Evolutionary conservation across 2,113 vertebrate species (phyloP).

Genomic region (Aspiorhynchus laticeps): DNA sequence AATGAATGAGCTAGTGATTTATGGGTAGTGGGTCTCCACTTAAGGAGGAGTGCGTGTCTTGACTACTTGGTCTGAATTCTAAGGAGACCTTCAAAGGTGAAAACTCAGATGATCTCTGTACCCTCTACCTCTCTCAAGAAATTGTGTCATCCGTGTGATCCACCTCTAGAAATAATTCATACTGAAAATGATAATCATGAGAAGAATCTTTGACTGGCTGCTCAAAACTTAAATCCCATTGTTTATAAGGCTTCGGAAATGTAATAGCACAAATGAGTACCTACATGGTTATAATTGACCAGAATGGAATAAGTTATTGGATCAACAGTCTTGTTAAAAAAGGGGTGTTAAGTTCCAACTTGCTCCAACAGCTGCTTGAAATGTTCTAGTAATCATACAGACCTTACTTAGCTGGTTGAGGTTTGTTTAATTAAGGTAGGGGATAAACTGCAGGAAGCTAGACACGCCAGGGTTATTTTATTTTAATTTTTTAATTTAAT

Average conservation of each 20-base stretch:
- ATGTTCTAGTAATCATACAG: background rate
- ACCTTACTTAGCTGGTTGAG: background rate
- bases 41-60: slow-evolving; percentile 22
- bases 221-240: background rate
- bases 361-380: background rate
- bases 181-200: background rate
- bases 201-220: background rate
- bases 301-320: background rate
- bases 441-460: background rate
- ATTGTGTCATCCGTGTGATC: background rate
- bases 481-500: background rate
- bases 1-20: slow-evolving; percentile 79
- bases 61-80: slow-evolving; percentile 35
- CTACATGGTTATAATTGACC: background rate
- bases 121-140: background rate
- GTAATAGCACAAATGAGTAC: background rate
- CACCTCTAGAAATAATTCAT: background rate
- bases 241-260: background rate
- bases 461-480: background rate
- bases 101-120: slow-evolving; percentile 31
- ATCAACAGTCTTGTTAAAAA: background rate
- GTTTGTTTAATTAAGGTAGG: background rate
- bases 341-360: background rate
- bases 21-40: slow-evolving; percentile 58
- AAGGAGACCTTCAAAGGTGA: slow-evolving; percentile 51